phyloP scores from a whole-genome alignment of 2,113 vertebrate species.

The Jacana jacana region DNA sequence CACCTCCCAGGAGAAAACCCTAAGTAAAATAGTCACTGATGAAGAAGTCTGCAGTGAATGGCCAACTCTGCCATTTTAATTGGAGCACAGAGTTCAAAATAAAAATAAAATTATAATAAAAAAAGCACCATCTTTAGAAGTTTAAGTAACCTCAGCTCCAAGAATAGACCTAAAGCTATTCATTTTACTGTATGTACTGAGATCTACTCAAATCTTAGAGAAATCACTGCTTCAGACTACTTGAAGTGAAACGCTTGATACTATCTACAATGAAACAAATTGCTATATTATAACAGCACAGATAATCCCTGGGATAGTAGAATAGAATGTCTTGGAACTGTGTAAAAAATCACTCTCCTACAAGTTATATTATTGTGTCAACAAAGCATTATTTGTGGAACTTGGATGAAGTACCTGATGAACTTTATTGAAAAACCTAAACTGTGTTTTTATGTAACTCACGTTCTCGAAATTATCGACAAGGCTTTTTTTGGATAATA shows the following conservation, averaged over 20 bases:
- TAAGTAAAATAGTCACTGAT: not conserved
- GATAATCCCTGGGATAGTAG: not conserved
- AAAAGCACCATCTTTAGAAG: not conserved
- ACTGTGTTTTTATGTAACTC: not conserved
- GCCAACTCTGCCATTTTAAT: not conserved
- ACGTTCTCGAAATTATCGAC: not conserved
- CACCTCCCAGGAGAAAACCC: not conserved
- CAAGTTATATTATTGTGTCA: not conserved
- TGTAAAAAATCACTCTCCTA: not conserved
- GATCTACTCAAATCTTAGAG: not conserved
- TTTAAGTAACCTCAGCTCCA: not conserved
- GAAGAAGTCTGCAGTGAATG: not conserved
- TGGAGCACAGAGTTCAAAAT: not conserved
- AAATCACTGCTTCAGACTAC: not conserved
- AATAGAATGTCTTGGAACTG: not conserved
- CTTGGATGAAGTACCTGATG: not conserved
- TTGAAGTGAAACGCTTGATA: not conserved
- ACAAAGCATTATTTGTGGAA: not conserved
- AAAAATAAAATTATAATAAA: no score
- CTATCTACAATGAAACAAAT: not conserved
- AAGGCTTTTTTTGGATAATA: not conserved
- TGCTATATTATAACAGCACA: not conserved
- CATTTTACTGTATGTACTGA: not conserved
- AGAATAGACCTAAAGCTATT: not conserved
- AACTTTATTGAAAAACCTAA: not conserved